Percentiles rank a stretch among this genome's conserved stretches.
phyloP scores from a whole-genome alignment of 1,140 invertebrate genomes.

The Apolygus lucorum region DNA sequence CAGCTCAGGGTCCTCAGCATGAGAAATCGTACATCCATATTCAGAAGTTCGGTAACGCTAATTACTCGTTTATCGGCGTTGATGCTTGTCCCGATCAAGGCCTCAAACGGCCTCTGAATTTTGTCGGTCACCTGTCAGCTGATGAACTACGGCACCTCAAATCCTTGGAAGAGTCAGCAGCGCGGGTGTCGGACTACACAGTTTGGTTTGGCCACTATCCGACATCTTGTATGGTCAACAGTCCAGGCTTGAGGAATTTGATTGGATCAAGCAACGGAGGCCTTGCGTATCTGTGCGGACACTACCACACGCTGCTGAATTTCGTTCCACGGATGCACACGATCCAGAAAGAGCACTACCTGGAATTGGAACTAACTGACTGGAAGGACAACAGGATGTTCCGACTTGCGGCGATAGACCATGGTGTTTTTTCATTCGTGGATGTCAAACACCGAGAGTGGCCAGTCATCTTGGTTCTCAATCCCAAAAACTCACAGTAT shows the following conservation, averaged over 20 bases:
- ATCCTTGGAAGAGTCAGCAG: conserved; percentile 43
- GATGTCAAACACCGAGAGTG: conserved; percentile 67
- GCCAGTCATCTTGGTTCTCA: conserved; percentile 77
- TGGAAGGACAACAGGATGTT: conserved; percentile 89
- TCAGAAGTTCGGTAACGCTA: conserved; percentile 41
- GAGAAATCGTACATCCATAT: conserved; percentile 64
- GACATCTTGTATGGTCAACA: conserved; percentile 69
- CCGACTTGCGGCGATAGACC: conserved; percentile 74
- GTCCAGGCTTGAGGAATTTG: conserved; percentile 34
- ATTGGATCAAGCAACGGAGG: conserved; percentile 43
- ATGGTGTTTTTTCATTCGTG: conserved; percentile 80
- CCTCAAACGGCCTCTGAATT: conserved; percentile 82
- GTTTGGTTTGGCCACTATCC: conserved; percentile 92
- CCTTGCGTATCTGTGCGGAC: conserved; percentile 81
- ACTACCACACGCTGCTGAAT: conserved; percentile 76
- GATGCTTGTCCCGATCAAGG: conserved; percentile 85
- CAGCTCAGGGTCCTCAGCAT: conserved; percentile 62
- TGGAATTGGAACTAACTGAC: conserved; percentile 85
- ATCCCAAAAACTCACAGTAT: conserved; percentile 76
- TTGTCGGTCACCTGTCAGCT: conserved; percentile 66
- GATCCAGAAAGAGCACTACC: conserved; percentile 67
- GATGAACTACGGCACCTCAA: conserved; percentile 48
- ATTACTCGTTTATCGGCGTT: conserved; percentile 71
- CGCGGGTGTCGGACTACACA: conserved; percentile 42
- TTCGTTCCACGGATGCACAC: conserved; percentile 79